Conservation (phyloP, 2,113 vertebrate species). For the Phodopus roborovskii region DNA sequence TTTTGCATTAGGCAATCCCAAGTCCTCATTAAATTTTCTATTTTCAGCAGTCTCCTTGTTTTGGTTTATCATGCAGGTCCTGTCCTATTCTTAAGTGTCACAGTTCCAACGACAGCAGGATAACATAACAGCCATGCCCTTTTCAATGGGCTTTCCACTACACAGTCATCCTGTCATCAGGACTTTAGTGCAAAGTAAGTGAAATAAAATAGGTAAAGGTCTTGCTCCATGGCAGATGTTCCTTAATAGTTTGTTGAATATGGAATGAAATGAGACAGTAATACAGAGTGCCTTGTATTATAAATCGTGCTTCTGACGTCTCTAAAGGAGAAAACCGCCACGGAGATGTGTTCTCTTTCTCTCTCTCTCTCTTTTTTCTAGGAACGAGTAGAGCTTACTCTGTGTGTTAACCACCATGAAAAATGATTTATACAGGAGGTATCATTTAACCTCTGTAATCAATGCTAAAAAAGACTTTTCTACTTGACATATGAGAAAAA, state of each 20-base stretch:
- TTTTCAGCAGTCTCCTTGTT: conserved; percentile 45
- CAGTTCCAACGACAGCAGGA: conserved; percentile 43
- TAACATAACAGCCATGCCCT: background rate
- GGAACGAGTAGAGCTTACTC: conserved; percentile 2
- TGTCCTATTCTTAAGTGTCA: conserved; percentile 3
- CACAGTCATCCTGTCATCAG: conserved; percentile 39
- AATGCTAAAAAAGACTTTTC: conserved; percentile 48
- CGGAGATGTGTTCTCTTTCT: background rate
- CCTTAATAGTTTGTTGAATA: conserved; percentile 60
- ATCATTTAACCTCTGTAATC: conserved; percentile 34
- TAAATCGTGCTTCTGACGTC: conserved; percentile 40
- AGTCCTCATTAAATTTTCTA: conserved; percentile 42
- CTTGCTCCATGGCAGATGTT: conserved; percentile 57
- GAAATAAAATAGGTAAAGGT: conserved; percentile 64
- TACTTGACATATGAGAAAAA: conserved; percentile 16
- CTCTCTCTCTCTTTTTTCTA: conserved; percentile 2
- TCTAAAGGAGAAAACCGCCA: conserved; percentile 45
- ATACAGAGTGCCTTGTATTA: conserved; percentile 47
- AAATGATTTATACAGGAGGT: conserved; percentile 48
- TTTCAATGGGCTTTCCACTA: conserved; percentile 43
- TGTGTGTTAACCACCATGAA: conserved; percentile 40
- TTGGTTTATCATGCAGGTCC: conserved; percentile 14
- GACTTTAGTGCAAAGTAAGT: conserved; percentile 55
- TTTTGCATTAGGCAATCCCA: conserved; percentile 5
- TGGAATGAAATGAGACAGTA: conserved; percentile 51